These are phyloP conservation scores for Berghia stephanieae DNA, from an alignment of 1,140 invertebrate genomes.

Conservation along the genomic window DNA sequence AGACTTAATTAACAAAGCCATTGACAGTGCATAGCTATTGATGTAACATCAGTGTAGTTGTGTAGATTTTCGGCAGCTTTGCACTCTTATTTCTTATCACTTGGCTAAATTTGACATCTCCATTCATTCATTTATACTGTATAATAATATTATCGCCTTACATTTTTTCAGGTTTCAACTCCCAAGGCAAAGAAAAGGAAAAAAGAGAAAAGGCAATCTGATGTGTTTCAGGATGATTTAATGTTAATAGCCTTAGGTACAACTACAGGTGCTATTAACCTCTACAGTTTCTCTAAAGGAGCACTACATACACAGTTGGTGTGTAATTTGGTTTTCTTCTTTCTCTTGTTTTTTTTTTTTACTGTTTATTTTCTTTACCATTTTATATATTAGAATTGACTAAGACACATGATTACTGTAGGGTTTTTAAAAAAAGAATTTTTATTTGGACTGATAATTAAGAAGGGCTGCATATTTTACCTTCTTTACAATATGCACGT, in stretches of 20 bases:
- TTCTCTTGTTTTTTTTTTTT: neutral
- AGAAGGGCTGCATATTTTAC: no score
- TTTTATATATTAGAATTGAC: neutral
- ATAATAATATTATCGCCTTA: no score
- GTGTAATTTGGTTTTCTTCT: neutral
- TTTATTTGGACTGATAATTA: no score
- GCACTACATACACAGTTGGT: constrained; percentile 22
- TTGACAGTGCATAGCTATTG: no score
- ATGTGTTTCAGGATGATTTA: constrained; percentile 6
- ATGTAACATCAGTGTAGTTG: no score
- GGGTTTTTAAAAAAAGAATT: no score
- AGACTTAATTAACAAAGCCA: no score
- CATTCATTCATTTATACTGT: no score
- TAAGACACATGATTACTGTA: neutral
- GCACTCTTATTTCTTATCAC: no score
- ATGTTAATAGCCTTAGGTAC: constrained; percentile 23
- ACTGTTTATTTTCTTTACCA: neutral
- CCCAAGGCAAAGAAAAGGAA: constrained; percentile 25
- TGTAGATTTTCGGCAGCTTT: no score
- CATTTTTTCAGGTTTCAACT: constrained; percentile 23
- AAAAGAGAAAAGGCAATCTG: neutral
- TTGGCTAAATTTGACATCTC: no score
- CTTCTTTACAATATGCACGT: no score
- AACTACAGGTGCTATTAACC: constrained; percentile 19
- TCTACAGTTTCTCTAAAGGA: constrained; percentile 30